These are phyloP conservation scores for Cynodonichthys magdalenae DNA, from an alignment of 2,797 vertebrate species.

Conservation along the genomic window DNA sequence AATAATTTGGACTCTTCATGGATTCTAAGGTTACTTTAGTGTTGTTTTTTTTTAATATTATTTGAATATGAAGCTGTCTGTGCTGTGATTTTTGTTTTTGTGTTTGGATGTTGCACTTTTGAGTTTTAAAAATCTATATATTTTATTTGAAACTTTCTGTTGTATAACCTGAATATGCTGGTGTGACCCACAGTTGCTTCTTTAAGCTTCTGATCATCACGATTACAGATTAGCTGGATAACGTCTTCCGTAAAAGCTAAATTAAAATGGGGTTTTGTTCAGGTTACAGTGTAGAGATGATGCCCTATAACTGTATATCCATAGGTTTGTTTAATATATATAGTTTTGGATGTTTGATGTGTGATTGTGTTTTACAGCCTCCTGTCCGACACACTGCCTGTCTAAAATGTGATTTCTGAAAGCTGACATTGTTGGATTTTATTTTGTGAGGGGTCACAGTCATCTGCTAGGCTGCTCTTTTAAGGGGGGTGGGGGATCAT, in stretches of 20 bases:
- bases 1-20: constrained; percentile 34
- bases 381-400: constrained; percentile 44
- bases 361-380: constrained; percentile 64
- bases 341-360: constrained; percentile 47
- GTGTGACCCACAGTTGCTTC: constrained; percentile 18
- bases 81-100: constrained; percentile 35
- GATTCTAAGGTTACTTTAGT: constrained; percentile 12
- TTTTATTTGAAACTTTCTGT: constrained; percentile 34
- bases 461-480: constrained; percentile 38
- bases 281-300: constrained; percentile 37
- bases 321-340: constrained; percentile 48
- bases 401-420: constrained; percentile 48
- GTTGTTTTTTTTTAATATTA: constrained; percentile 9
- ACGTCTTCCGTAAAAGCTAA: constrained; percentile 50
- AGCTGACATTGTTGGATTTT: constrained; percentile 31
- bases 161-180: neutral
- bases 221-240: constrained; percentile 30
- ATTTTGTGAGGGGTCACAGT: constrained; percentile 23
- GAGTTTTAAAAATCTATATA: constrained; percentile 14
- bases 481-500: constrained; percentile 17
- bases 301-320: constrained; percentile 24
- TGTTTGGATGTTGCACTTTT: constrained; percentile 60
- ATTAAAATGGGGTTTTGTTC: constrained; percentile 40
- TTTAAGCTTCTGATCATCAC: constrained; percentile 13
- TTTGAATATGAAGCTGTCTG: constrained; percentile 46